Percentiles rank a stretch among this genome's conserved stretches.
Conservation (phyloP, 2,797 vertebrate genomes). For the Balearica regulorum region DNA sequence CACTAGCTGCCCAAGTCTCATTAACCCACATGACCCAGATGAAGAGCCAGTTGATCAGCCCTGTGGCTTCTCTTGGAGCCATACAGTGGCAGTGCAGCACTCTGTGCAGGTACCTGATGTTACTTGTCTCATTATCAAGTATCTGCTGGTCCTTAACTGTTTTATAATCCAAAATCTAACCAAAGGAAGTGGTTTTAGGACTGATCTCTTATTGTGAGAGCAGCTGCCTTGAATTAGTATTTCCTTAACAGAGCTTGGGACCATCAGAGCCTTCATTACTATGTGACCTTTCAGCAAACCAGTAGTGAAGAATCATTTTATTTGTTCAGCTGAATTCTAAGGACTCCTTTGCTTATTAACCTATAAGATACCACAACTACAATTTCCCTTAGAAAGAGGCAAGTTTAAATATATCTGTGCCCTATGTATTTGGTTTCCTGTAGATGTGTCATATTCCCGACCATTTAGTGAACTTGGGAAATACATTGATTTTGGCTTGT, state of each 20-base stretch:
- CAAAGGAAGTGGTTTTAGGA: background rate
- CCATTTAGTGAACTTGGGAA: conserved; percentile 40
- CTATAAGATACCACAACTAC: conserved; percentile 25
- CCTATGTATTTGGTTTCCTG: conserved; percentile 39
- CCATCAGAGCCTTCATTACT: conserved; percentile 1
- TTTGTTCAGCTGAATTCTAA: conserved; percentile 50
- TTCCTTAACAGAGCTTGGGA: background rate
- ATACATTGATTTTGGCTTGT: conserved; percentile 60
- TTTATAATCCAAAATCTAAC: background rate
- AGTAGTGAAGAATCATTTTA: conserved; percentile 14
- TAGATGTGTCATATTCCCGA: conserved; percentile 19
- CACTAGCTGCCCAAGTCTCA: background rate
- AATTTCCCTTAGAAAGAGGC: background rate
- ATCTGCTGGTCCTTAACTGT: background rate
- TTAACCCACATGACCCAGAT: background rate
- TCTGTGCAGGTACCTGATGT: background rate
- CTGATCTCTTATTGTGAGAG: background rate
- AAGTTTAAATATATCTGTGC: conserved; percentile 15
- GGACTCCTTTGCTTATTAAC: conserved; percentile 46
- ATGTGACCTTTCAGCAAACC: conserved; percentile 1
- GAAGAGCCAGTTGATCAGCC: background rate
- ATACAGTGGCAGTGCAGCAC: background rate
- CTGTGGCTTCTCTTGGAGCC: background rate
- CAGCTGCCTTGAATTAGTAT: conserved; percentile 39
- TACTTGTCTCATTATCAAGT: background rate